Conservation (phyloP, 1,140 invertebrate genomes). For the Pogonomyrmex barbatus region DNA sequence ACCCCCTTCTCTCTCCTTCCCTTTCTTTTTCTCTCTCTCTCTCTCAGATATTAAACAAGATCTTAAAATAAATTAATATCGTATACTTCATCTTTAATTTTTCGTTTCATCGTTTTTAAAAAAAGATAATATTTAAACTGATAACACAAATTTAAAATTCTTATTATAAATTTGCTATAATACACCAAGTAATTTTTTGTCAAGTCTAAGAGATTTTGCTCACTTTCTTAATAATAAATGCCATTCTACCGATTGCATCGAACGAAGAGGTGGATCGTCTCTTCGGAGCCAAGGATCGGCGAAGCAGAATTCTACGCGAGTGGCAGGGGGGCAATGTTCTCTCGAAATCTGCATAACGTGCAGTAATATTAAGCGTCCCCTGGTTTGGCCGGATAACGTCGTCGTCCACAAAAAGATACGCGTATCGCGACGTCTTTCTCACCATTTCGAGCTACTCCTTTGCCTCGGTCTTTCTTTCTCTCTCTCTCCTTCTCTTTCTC, state of each 20-base stretch:
- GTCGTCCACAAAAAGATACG: slow-evolving; percentile 64
- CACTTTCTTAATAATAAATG: slow-evolving; percentile 10
- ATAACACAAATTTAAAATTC: background rate
- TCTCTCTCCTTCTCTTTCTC: slow-evolving; percentile 80
- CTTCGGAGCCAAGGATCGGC: slow-evolving; percentile 24
- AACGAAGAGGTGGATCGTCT: slow-evolving; percentile 18
- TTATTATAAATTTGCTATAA: background rate
- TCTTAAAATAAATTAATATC: background rate
- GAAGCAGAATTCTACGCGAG: slow-evolving; percentile 9
- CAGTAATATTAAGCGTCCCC: slow-evolving; percentile 77
- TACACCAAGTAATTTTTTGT: background rate
- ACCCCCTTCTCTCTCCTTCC: too few species aligned
- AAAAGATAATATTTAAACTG: background rate
- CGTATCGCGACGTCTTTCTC: slow-evolving; percentile 71
- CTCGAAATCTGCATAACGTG: slow-evolving; percentile 78
- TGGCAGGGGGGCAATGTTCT: slow-evolving; percentile 27
- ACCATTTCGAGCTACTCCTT: slow-evolving; percentile 57
- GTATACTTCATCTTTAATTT: background rate
- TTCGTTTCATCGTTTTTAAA: too few species aligned
- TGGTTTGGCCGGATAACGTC: slow-evolving; percentile 73
- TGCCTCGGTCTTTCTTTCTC: slow-evolving; percentile 78
- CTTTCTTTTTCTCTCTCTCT: too few species aligned
- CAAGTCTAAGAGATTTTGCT: background rate
- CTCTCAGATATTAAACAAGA: background rate
- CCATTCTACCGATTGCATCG: background rate